Evolutionary conservation across 2,888 invertebrate genomes (phyloP).

Genomic region (Alcis repandata): DNA sequence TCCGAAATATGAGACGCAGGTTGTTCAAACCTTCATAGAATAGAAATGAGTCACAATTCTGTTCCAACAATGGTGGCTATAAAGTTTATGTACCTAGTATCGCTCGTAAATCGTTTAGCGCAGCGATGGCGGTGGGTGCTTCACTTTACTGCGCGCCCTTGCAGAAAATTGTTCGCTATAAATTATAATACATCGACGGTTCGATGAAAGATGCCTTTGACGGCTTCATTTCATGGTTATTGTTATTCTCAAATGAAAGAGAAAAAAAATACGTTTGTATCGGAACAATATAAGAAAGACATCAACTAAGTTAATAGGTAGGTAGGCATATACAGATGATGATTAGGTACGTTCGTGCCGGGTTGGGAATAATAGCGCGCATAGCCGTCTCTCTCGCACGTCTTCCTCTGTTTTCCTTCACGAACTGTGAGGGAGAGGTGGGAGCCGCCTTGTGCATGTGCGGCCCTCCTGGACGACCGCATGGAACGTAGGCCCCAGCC

Average conservation of each 20-base stretch:
- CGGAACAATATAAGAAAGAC: neutral
- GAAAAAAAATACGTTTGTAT: neutral
- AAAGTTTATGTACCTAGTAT: conserved; percentile 42
- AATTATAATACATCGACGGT: conserved; percentile 29
- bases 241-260: neutral
- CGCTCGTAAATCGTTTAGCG: conserved; percentile 44
- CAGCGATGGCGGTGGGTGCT: conserved; percentile 24
- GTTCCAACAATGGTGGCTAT: conserved; percentile 35
- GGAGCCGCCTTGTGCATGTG: neutral
- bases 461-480: neutral
- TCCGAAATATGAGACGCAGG: neutral
- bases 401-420: neutral
- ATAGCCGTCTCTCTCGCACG: neutral
- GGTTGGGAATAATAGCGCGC: neutral
- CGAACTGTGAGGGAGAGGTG: neutral
- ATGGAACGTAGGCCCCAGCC: too few species aligned
- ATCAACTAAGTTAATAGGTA: neutral
- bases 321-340: neutral
- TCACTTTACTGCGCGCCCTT: conserved; percentile 35
- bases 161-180: conserved; percentile 34
- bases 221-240: conserved; percentile 20
- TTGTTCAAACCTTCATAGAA: neutral
- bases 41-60: conserved; percentile 47
- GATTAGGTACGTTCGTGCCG: neutral
- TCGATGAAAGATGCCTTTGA: conserved; percentile 33